phyloP scores from a whole-genome alignment of 35 echinoderm and acorn worm genomes.

The Chiridota heheva region DNA sequence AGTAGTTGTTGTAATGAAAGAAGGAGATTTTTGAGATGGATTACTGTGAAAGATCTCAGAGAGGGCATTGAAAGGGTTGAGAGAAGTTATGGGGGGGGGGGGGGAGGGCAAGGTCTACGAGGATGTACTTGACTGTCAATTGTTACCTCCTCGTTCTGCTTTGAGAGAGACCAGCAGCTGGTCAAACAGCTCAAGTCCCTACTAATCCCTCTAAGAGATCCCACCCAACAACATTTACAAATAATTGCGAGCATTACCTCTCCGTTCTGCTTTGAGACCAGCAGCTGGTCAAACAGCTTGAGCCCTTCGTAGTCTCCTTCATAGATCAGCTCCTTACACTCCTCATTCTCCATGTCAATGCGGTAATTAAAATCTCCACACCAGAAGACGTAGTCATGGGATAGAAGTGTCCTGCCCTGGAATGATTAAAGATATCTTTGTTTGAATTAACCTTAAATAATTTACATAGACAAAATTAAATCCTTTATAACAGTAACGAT shows the following conservation, averaged over 20 bases:
- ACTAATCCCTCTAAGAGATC: constrained; percentile 56
- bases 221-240: background rate
- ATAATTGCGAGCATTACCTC: constrained; percentile 72
- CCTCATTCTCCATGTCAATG: constrained; percentile 85
- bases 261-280: constrained; percentile 63
- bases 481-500: no score
- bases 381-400: constrained; percentile 98
- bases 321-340: constrained; percentile 64
- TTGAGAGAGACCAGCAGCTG: constrained; percentile 73
- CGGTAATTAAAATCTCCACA: constrained; percentile 99
- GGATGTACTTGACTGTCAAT: background rate
- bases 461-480: no score
- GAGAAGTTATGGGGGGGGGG: no score
- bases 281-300: constrained; percentile 80
- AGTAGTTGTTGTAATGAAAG: no score
- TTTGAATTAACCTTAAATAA: no score
- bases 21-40: background rate
- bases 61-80: background rate
- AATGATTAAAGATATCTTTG: background rate
- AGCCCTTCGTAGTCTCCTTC: constrained; percentile 69
- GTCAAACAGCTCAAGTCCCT: constrained; percentile 73
- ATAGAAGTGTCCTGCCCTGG: constrained; percentile 70
- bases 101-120: background rate
- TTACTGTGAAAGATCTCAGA: background rate
- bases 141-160: constrained; percentile 80